Conservation (phyloP, 1,140 invertebrate species). For the Diplogasteroides magnus region DNA sequence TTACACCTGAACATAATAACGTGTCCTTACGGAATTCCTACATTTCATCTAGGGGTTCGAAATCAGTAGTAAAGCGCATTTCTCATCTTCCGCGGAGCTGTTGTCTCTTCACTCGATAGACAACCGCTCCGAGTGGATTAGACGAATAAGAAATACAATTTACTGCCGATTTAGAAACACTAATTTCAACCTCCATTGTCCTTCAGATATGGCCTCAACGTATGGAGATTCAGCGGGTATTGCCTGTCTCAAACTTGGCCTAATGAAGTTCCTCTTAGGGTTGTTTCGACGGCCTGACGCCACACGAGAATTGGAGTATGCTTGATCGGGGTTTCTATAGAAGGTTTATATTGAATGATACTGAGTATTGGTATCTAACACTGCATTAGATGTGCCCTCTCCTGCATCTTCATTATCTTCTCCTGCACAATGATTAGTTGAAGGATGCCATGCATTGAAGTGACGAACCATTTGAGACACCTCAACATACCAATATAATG, state of each 20-base stretch:
- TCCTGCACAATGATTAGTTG: conserved; percentile 49
- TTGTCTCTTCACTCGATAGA: too few relatives aligned
- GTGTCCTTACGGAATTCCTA: conserved; percentile 4
- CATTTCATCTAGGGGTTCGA: background rate
- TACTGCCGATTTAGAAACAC: too few relatives aligned
- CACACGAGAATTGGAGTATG: conserved; percentile 49
- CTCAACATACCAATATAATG: too few relatives aligned
- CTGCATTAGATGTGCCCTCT: conserved; percentile 4
- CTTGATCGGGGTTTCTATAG: conserved; percentile 24
- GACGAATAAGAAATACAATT: too few relatives aligned
- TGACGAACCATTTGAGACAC: conserved; percentile 52
- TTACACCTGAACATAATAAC: conserved; percentile 3
- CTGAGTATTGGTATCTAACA: conserved; percentile 7
- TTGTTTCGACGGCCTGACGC: conserved; percentile 39
- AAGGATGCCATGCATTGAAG: conserved; percentile 54
- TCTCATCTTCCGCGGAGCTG: background rate
- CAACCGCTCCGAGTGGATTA: too few relatives aligned
- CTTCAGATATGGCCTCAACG: conserved; percentile 29
- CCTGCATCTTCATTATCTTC: background rate
- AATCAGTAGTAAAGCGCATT: too few relatives aligned
- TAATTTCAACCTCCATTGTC: background rate
- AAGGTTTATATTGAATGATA: too few relatives aligned
- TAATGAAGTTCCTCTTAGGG: conserved; percentile 33
- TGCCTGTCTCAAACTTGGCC: conserved; percentile 9
- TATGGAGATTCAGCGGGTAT: conserved; percentile 7